Conservation (phyloP, 2,113 vertebrate genomes). For the Colistium nudipinnis region DNA sequence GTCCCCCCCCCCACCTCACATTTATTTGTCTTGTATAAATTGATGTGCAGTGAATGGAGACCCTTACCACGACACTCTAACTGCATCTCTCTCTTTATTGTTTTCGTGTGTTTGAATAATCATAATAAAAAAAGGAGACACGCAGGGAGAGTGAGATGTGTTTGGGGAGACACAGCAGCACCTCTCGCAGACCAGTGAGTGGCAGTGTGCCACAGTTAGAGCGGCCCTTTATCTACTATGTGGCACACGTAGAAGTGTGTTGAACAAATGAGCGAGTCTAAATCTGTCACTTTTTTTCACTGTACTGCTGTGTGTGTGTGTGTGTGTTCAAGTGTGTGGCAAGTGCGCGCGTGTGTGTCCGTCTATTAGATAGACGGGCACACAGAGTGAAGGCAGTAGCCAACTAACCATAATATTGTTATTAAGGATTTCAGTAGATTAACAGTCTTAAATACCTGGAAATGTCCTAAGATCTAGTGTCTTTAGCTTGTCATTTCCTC, state of each 20-base stretch:
- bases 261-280: constrained; percentile 21
- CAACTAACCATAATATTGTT: constrained; percentile 69
- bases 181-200: constrained; percentile 72
- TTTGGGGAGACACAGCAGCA: constrained; percentile 60
- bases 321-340: no score
- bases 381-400: constrained; percentile 65
- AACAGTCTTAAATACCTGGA: constrained; percentile 75
- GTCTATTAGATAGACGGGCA: constrained; percentile 38
- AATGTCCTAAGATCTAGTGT: constrained; percentile 74
- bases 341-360: constrained; percentile 6
- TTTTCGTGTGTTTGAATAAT: constrained; percentile 6
- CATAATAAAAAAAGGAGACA: neutral
- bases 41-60: constrained; percentile 16
- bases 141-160: neutral
- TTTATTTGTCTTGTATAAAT: neutral
- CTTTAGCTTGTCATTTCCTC: constrained; percentile 74
- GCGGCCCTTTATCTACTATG: constrained; percentile 6
- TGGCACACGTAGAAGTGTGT: constrained; percentile 3
- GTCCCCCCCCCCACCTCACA: no score
- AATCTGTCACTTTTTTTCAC: constrained; percentile 16
- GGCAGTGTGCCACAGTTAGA: constrained; percentile 78
- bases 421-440: constrained; percentile 75
- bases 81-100: neutral
- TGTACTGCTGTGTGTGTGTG: constrained; percentile 4
- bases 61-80: neutral